Conservation (phyloP, 2,888 invertebrate species). For the Timandra comae region DNA sequence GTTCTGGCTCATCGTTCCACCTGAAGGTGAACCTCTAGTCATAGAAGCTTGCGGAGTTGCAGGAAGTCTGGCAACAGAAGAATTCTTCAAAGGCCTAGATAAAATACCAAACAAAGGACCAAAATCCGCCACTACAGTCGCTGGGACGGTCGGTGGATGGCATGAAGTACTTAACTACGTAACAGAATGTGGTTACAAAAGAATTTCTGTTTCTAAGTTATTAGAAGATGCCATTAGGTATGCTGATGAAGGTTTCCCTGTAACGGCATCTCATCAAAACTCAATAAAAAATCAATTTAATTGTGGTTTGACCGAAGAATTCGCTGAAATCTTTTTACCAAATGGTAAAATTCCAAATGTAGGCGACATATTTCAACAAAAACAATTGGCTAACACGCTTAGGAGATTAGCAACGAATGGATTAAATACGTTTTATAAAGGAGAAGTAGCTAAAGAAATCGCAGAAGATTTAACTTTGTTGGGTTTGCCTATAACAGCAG, state of each 20-base stretch:
- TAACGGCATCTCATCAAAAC: slow-evolving; percentile 35
- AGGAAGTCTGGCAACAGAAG: slow-evolving; percentile 49
- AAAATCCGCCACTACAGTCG: slow-evolving; percentile 55
- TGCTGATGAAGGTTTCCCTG: slow-evolving; percentile 54
- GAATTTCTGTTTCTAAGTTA: slow-evolving; percentile 39
- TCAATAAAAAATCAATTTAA: slow-evolving; percentile 16
- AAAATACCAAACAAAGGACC: slow-evolving; percentile 50
- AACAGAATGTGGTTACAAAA: slow-evolving; percentile 51
- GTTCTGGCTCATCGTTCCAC: slow-evolving; percentile 64
- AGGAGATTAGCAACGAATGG: slow-evolving; percentile 46
- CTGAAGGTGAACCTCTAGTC: slow-evolving; percentile 49
- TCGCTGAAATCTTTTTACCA: slow-evolving; percentile 38
- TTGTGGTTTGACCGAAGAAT: slow-evolving; percentile 23
- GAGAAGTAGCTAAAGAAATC: slow-evolving; percentile 50
- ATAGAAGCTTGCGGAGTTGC: slow-evolving; percentile 63
- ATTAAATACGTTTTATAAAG: slow-evolving; percentile 54
- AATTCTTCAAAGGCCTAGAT: slow-evolving; percentile 38
- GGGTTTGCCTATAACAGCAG: slow-evolving; percentile 53
- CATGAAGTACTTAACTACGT: slow-evolving; percentile 60
- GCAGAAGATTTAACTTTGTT: slow-evolving; percentile 45
- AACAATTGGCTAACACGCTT: slow-evolving; percentile 47
- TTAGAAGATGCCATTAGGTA: slow-evolving; percentile 56
- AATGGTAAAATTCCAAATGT: slow-evolving; percentile 37
- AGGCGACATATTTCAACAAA: slow-evolving; percentile 50
- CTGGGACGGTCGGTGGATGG: slow-evolving; percentile 65